Conservation (phyloP, 53 echinoderm and acorn worm species). For the Apostichopus leukothele region DNA sequence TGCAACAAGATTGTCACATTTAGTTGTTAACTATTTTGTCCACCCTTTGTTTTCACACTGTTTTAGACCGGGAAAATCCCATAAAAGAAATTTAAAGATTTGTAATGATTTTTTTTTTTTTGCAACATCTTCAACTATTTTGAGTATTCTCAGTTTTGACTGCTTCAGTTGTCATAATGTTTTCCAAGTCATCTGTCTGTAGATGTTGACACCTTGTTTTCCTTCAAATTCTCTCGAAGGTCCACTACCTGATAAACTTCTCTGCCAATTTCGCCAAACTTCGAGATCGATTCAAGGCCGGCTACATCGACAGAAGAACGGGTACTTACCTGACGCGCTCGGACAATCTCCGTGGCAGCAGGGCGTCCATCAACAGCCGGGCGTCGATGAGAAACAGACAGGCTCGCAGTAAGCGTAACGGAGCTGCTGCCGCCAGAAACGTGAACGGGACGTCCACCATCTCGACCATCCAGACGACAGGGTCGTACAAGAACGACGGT, state of each 20-base stretch:
- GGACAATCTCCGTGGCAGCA: conserved; percentile 50
- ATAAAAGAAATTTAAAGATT: too few relatives aligned
- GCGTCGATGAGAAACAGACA: conserved; percentile 51
- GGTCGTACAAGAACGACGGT: conserved; percentile 55
- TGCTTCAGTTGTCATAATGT: background rate
- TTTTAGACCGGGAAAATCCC: too few relatives aligned
- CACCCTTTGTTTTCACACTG: too few relatives aligned
- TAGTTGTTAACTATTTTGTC: too few relatives aligned
- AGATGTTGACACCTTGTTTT: background rate
- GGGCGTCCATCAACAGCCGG: conserved; percentile 62
- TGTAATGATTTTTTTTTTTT: too few relatives aligned
- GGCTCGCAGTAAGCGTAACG: conserved; percentile 27
- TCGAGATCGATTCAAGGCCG: conserved; percentile 87
- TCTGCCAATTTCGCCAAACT: conserved; percentile 95
- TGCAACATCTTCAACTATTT: too few relatives aligned
- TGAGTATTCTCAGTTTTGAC: too few relatives aligned
- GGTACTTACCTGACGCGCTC: conserved; percentile 73
- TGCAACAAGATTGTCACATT: too few relatives aligned
- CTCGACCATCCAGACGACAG: conserved; percentile 25
- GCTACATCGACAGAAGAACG: conserved; percentile 76
- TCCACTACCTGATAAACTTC: conserved; percentile 81
- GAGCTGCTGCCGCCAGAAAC: conserved; percentile 5
- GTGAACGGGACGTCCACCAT: background rate
- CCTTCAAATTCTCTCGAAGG: conserved; percentile 46
- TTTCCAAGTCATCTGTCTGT: background rate